These are phyloP conservation scores for Typhlichthys subterraneus DNA, from an alignment of 2,797 vertebrate genomes.

Conservation along the genomic window DNA sequence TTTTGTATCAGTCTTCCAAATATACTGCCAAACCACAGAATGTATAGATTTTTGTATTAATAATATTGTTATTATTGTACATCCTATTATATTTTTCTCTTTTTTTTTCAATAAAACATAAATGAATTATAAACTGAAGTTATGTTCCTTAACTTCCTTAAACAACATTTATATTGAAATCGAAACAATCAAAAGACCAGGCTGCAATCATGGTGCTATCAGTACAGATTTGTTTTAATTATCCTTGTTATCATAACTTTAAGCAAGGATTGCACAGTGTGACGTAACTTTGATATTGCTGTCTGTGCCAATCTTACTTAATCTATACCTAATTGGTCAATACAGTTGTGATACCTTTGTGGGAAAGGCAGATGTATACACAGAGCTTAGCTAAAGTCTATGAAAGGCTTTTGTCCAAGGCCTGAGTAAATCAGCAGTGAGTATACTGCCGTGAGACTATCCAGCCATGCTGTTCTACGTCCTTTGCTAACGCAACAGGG, in stretches of 20 bases:
- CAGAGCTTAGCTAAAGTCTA: constrained; percentile 2
- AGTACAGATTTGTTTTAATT: neutral
- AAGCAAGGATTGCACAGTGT: neutral
- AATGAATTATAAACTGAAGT: constrained; percentile 55
- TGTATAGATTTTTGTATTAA: constrained; percentile 97
- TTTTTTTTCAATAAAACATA: constrained; percentile 93
- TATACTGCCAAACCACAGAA: constrained; percentile 96
- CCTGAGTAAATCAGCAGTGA: constrained; percentile 6
- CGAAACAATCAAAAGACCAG: neutral
- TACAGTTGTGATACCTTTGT: neutral
- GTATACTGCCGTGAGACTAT: constrained; percentile 19
- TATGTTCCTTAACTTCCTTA: constrained; percentile 6
- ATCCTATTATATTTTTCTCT: constrained; percentile 93
- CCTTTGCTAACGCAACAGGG: constrained; percentile 9
- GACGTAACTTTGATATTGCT: too few relatives aligned
- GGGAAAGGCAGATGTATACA: neutral
- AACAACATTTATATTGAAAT: neutral
- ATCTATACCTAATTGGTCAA: too few relatives aligned
- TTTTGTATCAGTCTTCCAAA: constrained; percentile 96
- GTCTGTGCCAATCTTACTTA: too few relatives aligned
- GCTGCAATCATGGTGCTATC: neutral
- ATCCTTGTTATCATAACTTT: neutral
- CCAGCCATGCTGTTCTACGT: constrained; percentile 32
- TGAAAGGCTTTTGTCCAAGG: constrained; percentile 11
- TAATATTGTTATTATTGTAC: constrained; percentile 87